phyloP scores from a whole-genome alignment of 2,797 vertebrate genomes.

The Pseudopleuronectes americanus region DNA sequence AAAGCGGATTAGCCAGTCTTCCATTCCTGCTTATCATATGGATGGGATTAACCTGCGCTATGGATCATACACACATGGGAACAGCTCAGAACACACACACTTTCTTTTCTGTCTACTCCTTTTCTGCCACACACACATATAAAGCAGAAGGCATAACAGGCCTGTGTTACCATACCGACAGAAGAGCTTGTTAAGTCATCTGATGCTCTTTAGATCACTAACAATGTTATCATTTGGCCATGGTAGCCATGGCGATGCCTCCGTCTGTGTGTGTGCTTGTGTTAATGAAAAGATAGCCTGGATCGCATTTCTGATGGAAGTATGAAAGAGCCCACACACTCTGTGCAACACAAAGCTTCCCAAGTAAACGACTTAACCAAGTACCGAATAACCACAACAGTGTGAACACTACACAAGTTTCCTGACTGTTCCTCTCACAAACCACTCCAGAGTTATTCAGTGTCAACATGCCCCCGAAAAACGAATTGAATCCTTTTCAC shows the following conservation, averaged over 20 bases:
- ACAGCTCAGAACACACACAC: slow-evolving; percentile 43
- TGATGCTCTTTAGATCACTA: slow-evolving; percentile 70
- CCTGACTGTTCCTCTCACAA: slow-evolving; percentile 6
- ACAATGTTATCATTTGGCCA: slow-evolving; percentile 69
- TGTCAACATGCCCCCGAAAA: neutral
- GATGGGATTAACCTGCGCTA: slow-evolving; percentile 76
- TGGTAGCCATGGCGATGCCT: slow-evolving; percentile 64
- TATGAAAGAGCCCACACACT: slow-evolving; percentile 43
- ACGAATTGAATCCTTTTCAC: neutral
- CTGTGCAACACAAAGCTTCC: slow-evolving; percentile 47
- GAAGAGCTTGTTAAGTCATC: slow-evolving; percentile 68
- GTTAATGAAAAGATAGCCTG: slow-evolving; percentile 53
- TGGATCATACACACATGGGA: slow-evolving; percentile 66
- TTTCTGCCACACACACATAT: slow-evolving; percentile 9
- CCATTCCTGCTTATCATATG: slow-evolving; percentile 75
- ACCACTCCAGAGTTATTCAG: slow-evolving; percentile 8
- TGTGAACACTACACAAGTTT: neutral
- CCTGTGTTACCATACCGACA: slow-evolving; percentile 71
- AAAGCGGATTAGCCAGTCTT: slow-evolving; percentile 67
- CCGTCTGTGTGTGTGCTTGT: slow-evolving; percentile 5
- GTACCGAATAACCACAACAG: slow-evolving; percentile 12
- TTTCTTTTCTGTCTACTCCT: slow-evolving; percentile 21
- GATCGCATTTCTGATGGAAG: slow-evolving; percentile 48
- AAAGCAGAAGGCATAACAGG: slow-evolving; percentile 37
- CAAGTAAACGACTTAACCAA: slow-evolving; percentile 30